phyloP scores from a whole-genome alignment of 2,888 invertebrate species.

The Calliscelio sp. region DNA sequence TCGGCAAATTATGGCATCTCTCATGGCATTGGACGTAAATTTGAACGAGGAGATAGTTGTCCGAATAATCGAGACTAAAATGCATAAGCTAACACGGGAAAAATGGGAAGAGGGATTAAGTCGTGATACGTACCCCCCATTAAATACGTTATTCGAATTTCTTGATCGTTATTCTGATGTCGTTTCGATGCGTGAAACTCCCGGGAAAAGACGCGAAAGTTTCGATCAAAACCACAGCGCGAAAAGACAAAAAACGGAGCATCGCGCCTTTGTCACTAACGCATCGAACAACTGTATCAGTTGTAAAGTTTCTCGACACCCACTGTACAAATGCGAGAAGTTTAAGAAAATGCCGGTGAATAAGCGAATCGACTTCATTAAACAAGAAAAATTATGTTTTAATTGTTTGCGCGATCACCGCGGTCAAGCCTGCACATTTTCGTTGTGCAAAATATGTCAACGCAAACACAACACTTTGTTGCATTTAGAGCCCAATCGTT shows the following conservation, averaged over 20 bases:
- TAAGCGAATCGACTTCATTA: slow-evolving; percentile 10
- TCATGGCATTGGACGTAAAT: slow-evolving; percentile 59
- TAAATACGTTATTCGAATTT: slow-evolving; percentile 39
- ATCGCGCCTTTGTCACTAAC: not conserved
- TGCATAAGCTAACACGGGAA: slow-evolving; percentile 61
- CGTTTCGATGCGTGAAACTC: not conserved
- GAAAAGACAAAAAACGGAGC: not conserved
- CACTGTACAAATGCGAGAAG: not conserved
- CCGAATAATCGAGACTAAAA: slow-evolving; percentile 68
- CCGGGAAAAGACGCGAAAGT: not conserved
- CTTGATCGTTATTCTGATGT: slow-evolving; percentile 10
- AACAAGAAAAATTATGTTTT: slow-evolving; percentile 8
- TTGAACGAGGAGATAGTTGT: slow-evolving; percentile 68
- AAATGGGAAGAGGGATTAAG: slow-evolving; percentile 64
- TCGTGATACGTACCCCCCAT: slow-evolving; percentile 35
- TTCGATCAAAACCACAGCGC: not conserved
- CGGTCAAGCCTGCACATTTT: slow-evolving; percentile 23
- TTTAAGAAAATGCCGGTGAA: slow-evolving; percentile 15
- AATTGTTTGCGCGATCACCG: slow-evolving; percentile 43
- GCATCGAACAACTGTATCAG: not conserved
- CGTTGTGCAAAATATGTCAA: not conserved
- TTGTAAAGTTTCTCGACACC: not conserved
- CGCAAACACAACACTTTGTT: slow-evolving; percentile 16
- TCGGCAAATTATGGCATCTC: slow-evolving; percentile 65
- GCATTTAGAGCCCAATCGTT: slow-evolving; percentile 1